Conservation (phyloP, 2,888 invertebrate species). For the Dione juno region DNA sequence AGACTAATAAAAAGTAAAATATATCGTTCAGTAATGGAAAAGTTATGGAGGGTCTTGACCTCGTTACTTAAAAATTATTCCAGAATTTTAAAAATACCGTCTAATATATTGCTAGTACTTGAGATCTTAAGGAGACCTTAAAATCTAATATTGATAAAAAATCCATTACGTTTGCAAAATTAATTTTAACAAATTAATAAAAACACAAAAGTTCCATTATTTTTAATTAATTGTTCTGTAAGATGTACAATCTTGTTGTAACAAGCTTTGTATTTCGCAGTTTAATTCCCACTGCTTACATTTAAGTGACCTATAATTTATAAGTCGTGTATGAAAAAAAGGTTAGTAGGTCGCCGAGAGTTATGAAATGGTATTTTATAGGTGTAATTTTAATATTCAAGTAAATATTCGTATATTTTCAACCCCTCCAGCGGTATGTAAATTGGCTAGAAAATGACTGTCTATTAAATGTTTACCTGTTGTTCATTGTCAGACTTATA, state of each 20-base stretch:
- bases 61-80: not conserved
- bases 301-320: constrained; percentile 39
- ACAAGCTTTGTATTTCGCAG: constrained; percentile 21
- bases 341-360: constrained; percentile 44
- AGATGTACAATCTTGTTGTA: constrained; percentile 18
- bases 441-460: constrained; percentile 7
- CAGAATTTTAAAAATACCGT: not conserved
- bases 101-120: not conserved
- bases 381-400: constrained; percentile 29
- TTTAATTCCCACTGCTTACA: constrained; percentile 36
- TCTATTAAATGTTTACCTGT: not conserved
- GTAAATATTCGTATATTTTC: constrained; percentile 19
- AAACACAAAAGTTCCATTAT: not conserved
- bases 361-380: constrained; percentile 37
- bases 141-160: not conserved
- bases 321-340: constrained; percentile 36
- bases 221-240: not conserved
- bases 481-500: not conserved
- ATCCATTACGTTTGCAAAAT: not conserved
- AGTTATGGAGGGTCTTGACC: constrained; percentile 5
- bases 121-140: not conserved
- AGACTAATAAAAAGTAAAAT: not conserved
- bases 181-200: not conserved
- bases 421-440: constrained; percentile 6
- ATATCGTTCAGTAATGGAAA: not conserved